phyloP scores from a whole-genome alignment of 2,888 invertebrate species.

The Apocheima hispidaria region DNA sequence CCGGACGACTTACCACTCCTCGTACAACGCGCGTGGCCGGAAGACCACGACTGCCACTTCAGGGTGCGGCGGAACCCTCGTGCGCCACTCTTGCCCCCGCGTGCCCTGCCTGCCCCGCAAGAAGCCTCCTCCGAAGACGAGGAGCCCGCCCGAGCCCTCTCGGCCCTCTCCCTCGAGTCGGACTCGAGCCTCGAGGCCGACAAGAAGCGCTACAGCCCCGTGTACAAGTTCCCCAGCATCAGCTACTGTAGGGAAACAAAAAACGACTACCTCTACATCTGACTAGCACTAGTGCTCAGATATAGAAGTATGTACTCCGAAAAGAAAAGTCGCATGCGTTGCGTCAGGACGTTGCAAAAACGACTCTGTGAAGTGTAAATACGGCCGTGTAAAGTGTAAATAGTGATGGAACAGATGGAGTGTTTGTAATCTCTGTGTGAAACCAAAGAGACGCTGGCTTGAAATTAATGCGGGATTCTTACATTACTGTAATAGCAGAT shows the following conservation, averaged over 20 bases:
- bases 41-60: constrained; percentile 91
- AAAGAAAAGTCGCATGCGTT: constrained; percentile 49
- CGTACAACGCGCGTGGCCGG: constrained; percentile 91
- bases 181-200: constrained; percentile 58
- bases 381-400: constrained; percentile 68
- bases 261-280: constrained; percentile 82
- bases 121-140: constrained; percentile 65
- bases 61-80: constrained; percentile 93
- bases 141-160: constrained; percentile 73
- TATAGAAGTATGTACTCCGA: constrained; percentile 46
- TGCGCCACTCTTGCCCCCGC: constrained; percentile 91
- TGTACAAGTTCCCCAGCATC: constrained; percentile 82
- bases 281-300: constrained; percentile 63
- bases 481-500: constrained; percentile 43
- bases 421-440: constrained; percentile 59
- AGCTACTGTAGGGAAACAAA: constrained; percentile 78
- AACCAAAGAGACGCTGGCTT: constrained; percentile 75
- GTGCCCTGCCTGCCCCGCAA: constrained; percentile 71
- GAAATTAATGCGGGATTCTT: constrained; percentile 51
- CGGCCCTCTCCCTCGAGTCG: constrained; percentile 77
- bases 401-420: constrained; percentile 54
- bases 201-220: constrained; percentile 77
- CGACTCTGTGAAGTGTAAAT: constrained; percentile 72
- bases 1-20: constrained; percentile 94
- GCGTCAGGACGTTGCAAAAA: constrained; percentile 56